Evolutionary conservation across 2,797 vertebrate genomes (phyloP).

Genomic region (Borostomias antarcticus): DNA sequence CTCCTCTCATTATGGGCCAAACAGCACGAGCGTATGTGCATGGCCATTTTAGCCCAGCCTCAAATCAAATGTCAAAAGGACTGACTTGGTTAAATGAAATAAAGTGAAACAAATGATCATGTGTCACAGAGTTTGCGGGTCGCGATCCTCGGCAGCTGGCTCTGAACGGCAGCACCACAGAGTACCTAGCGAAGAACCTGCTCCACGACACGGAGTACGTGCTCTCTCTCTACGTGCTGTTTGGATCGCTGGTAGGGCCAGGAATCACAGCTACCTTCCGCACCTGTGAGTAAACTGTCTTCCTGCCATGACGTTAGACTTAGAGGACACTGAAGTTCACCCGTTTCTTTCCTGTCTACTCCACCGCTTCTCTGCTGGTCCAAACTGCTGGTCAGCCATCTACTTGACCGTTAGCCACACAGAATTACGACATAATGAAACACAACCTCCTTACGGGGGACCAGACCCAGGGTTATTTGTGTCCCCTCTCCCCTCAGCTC

Average conservation of each 20-base stretch:
- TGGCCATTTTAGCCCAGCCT: not conserved
- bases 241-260: slow-evolving; percentile 82
- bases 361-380: not conserved
- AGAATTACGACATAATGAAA: too few species aligned
- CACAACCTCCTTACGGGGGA: not conserved
- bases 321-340: too few species aligned
- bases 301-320: too few species aligned
- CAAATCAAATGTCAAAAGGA: not conserved
- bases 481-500: slow-evolving; percentile 71
- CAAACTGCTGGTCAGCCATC: too few species aligned
- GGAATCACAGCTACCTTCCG: slow-evolving; percentile 85
- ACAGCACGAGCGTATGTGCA: too few species aligned
- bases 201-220: slow-evolving; percentile 85
- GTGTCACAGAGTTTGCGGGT: slow-evolving; percentile 78
- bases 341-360: not conserved
- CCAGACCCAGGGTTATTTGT: too few species aligned
- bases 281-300: slow-evolving; percentile 90
- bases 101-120: not conserved
- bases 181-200: slow-evolving; percentile 77
- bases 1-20: too few species aligned
- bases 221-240: slow-evolving; percentile 87
- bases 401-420: too few species aligned
- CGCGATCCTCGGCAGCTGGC: slow-evolving; percentile 83
- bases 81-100: too few species aligned
- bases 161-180: slow-evolving; percentile 76